Conservation (phyloP, 2,113 vertebrate genomes). For the Nipponia nippon region DNA sequence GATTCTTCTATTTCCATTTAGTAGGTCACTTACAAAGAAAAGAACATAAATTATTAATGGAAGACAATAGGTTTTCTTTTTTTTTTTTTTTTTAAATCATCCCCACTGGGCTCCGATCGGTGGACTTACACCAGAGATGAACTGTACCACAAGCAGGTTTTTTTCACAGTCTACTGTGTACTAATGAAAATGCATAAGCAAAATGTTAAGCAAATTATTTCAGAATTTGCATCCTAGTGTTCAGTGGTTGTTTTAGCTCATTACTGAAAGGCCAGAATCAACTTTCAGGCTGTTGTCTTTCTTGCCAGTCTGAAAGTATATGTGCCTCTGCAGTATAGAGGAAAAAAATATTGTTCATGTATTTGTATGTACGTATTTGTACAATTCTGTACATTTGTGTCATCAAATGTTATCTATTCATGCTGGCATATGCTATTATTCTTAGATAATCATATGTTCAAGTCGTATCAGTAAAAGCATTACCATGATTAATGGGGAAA, state of each 20-base stretch:
- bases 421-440: background rate
- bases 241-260: background rate
- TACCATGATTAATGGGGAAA: background rate
- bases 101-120: background rate
- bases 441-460: background rate
- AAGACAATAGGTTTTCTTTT: background rate
- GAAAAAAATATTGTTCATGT: background rate
- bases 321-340: background rate
- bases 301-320: background rate
- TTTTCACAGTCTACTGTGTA: background rate
- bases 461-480: background rate
- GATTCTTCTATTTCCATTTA: background rate
- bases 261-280: background rate
- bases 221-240: background rate
- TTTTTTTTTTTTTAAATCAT: background rate
- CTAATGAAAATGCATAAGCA: background rate
- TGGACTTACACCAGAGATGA: background rate
- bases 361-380: background rate
- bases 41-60: constrained; percentile 5
- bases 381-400: background rate
- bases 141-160: background rate
- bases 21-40: background rate
- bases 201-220: constrained; percentile 5
- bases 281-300: background rate
- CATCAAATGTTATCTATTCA: background rate